These are phyloP conservation scores for Herminia tarsipennalis DNA, from an alignment of 2,888 invertebrate species.

Conservation along the genomic window DNA sequence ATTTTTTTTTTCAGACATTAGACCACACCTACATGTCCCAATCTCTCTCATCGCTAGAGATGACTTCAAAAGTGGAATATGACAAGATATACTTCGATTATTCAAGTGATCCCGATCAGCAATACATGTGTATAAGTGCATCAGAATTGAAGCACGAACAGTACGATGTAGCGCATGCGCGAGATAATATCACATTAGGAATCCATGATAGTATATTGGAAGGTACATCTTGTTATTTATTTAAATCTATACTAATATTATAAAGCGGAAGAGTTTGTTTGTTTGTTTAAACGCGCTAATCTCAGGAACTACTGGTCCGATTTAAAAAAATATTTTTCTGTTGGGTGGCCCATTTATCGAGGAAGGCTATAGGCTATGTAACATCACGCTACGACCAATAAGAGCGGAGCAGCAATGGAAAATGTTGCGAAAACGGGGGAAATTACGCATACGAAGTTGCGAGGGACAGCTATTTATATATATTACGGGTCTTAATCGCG, in stretches of 20 bases:
- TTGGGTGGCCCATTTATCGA: no score
- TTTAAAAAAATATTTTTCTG: no score
- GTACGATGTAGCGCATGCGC: conserved; percentile 60
- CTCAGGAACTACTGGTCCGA: no score
- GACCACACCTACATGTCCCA: conserved; percentile 79
- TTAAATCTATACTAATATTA: not conserved
- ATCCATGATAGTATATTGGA: conserved; percentile 66
- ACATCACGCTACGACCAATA: no score
- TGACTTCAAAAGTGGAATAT: conserved; percentile 61
- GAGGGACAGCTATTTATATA: no score
- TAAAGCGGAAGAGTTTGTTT: no score
- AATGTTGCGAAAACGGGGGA: no score
- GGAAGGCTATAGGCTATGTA: no score
- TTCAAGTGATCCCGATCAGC: conserved; percentile 48
- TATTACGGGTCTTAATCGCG: no score
- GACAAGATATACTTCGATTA: conserved; percentile 75
- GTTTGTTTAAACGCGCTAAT: no score
- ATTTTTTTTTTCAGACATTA: conserved; percentile 52
- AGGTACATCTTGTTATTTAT: conserved; percentile 45
- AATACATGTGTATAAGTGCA: conserved; percentile 52
- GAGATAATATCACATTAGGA: conserved; percentile 62
- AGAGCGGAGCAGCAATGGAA: no score
- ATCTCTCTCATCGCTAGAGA: conserved; percentile 64
- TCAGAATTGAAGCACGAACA: conserved; percentile 60
- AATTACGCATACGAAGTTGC: no score